Evolutionary conservation across 2,113 vertebrate genomes (phyloP).

Genomic region (Gorsachius goisagi): DNA sequence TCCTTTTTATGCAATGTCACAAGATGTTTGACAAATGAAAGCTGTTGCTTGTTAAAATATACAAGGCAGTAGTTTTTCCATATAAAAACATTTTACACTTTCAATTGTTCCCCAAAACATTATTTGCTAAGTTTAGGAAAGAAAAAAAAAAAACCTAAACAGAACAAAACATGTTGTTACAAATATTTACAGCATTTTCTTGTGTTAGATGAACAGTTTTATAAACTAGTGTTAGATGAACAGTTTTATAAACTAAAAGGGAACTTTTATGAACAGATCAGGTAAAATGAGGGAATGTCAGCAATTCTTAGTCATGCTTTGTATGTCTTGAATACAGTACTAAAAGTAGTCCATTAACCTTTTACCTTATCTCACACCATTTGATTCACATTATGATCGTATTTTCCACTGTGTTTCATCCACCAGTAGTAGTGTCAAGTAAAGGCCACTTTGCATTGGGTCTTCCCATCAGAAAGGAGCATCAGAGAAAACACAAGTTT

Average conservation of each 20-base stretch:
- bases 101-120: slow-evolving; percentile 78
- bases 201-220: slow-evolving; percentile 73
- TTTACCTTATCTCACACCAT: slow-evolving; percentile 20
- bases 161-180: slow-evolving; percentile 47
- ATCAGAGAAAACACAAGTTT: slow-evolving; percentile 12
- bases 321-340: slow-evolving; percentile 59
- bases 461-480: slow-evolving; percentile 49
- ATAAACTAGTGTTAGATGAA: slow-evolving; percentile 71
- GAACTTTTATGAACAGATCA: slow-evolving; percentile 63
- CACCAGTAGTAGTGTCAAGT: slow-evolving; percentile 8
- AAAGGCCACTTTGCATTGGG: slow-evolving; percentile 49
- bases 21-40: slow-evolving; percentile 82
- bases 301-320: slow-evolving; percentile 48
- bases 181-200: slow-evolving; percentile 82
- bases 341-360: slow-evolving; percentile 36
- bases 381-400: slow-evolving; percentile 53
- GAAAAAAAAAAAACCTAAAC: background rate
- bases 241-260: slow-evolving; percentile 72
- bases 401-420: slow-evolving; percentile 54
- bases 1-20: slow-evolving; percentile 71
- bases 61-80: slow-evolving; percentile 76
- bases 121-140: slow-evolving; percentile 67
- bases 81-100: slow-evolving; percentile 80
- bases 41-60: slow-evolving; percentile 85
- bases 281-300: slow-evolving; percentile 55